Base-by-base conservation (phyloP, 2,888 invertebrate genomes). In the Agrotis clavis region DNA sequence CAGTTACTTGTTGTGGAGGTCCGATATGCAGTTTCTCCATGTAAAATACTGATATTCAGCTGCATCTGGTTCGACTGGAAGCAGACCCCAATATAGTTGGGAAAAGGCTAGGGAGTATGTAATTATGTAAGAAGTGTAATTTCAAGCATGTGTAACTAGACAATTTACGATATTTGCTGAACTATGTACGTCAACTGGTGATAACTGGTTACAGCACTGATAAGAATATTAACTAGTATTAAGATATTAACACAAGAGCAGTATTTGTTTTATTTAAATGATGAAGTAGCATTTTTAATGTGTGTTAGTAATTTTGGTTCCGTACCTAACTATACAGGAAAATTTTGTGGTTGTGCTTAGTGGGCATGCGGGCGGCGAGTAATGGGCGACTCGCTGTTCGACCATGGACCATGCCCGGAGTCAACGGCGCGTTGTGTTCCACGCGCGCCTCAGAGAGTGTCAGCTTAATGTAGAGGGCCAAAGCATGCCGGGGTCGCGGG, bases 181-280 rank as follows among this genome's bases (percentile, higher is more conserved):
- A 41, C 54, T 13, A 41, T 67, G 25, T 79, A 60, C 79, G 79
- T 79, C 79, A 79, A 81, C 79, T 13, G 6, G 81, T 54, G 81
- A 81, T 67, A 81, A 77, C 77, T 14, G 21, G 77, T 61, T 7
- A 18, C 1, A 30, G 21, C 16, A 11, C 25, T 64, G 79, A 77
- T 77, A 77, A 77, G 19, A n/a, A 25, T 21, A 19, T 35, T 19
- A 21, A 47, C 48, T 57, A 6, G 47, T 6, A 47, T 72, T 71
- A 77, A 57, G 25, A 4, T 65, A 57, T 72, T 50, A 30, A 45
- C 19, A 11, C 3, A 1, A 18, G 11, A 74, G 11, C 35, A 6
- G 4, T 77, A 47, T 70, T 50, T 48, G 13, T 4, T 45, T 6
- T 57, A n/a, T 65, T 13, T 5, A 14, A 19, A 56, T 57, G 41